A percentile compares a stretch with the other conserved stretches of the same genome.
Conservation (phyloP, 2,888 invertebrate species). For the Amblyjoppa fuscipennis region DNA sequence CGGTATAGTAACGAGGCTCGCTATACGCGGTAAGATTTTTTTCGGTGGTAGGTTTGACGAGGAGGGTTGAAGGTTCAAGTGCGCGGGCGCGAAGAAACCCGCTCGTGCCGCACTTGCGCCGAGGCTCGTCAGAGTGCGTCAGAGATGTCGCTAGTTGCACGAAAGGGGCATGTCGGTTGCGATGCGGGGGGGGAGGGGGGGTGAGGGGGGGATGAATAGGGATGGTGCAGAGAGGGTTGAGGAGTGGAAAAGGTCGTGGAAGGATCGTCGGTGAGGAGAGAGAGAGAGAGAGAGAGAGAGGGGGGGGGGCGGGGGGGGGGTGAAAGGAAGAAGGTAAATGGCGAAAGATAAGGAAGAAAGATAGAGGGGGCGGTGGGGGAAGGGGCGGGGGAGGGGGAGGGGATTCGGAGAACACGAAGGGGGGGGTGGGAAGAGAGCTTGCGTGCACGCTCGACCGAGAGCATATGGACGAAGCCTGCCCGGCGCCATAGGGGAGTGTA, state of each 20-base stretch:
- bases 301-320: slow-evolving; percentile 23
- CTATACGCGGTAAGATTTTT: slow-evolving; percentile 44
- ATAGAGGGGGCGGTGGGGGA: slow-evolving; percentile 23
- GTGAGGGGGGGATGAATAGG: slow-evolving; percentile 31
- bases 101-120: slow-evolving; percentile 57
- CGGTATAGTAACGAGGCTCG: slow-evolving; percentile 40
- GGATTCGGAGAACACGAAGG: slow-evolving; percentile 17
- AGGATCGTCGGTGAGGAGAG: slow-evolving; percentile 9
- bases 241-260: slow-evolving; percentile 34
- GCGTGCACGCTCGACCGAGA: slow-evolving; percentile 66
- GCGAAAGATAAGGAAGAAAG: slow-evolving; percentile 61
- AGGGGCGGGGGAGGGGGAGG: slow-evolving; percentile 44
- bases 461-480: slow-evolving; percentile 59
- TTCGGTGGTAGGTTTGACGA: slow-evolving; percentile 42
- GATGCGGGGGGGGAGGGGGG: background rate
- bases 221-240: slow-evolving; percentile 33
- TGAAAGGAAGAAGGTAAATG: slow-evolving; percentile 43
- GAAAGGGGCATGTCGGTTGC: slow-evolving; percentile 26
- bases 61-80: slow-evolving; percentile 68
- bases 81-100: slow-evolving; percentile 60
- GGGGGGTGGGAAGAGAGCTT: slow-evolving; percentile 56
- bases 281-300: slow-evolving; percentile 34
- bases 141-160: slow-evolving; percentile 67
- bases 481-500: slow-evolving; percentile 68
- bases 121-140: slow-evolving; percentile 49